Evolutionary conservation across 2,888 invertebrate species (phyloP).

Genomic region (Catocala fraxini): DNA sequence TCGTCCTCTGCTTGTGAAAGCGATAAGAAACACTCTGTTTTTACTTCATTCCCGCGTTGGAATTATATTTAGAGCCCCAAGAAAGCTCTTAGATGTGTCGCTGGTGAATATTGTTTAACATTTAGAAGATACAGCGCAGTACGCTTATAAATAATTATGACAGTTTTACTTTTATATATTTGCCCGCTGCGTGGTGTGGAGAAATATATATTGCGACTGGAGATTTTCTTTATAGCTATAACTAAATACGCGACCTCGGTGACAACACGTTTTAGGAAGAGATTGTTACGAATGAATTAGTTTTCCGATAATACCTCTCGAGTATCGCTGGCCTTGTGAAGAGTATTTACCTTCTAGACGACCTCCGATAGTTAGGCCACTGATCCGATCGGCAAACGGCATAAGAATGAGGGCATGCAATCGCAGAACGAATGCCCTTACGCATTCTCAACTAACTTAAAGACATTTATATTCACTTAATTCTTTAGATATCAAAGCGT

Average conservation of each 20-base stretch:
- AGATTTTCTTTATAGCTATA: no score
- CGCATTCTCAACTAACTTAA: slow-evolving; percentile 13
- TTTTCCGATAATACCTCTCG: slow-evolving; percentile 35
- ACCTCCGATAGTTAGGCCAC: slow-evolving; percentile 48
- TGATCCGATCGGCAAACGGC: slow-evolving; percentile 44
- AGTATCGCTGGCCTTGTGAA: slow-evolving; percentile 37
- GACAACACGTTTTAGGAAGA: background rate
- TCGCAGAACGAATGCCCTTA: slow-evolving; percentile 14
- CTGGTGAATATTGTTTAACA: background rate
- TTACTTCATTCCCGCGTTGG: background rate
- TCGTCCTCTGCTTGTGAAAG: background rate
- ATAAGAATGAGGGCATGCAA: slow-evolving; percentile 53
- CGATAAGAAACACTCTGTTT: slow-evolving; percentile 4
- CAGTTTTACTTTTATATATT: slow-evolving; percentile 3
- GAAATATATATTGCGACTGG: no score
- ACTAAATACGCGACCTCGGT: background rate
- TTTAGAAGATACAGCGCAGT: background rate
- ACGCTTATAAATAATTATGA: slow-evolving; percentile 13
- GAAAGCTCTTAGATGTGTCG: slow-evolving; percentile 2
- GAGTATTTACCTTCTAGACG: slow-evolving; percentile 51
- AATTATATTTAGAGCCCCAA: background rate
- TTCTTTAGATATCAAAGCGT: no score
- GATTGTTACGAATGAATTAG: slow-evolving; percentile 21
- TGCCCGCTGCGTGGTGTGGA: background rate
- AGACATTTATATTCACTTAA: slow-evolving; percentile 4